Evolutionary conservation across 2,888 invertebrate species (phyloP).

Genomic region (Homarus gammarus): DNA sequence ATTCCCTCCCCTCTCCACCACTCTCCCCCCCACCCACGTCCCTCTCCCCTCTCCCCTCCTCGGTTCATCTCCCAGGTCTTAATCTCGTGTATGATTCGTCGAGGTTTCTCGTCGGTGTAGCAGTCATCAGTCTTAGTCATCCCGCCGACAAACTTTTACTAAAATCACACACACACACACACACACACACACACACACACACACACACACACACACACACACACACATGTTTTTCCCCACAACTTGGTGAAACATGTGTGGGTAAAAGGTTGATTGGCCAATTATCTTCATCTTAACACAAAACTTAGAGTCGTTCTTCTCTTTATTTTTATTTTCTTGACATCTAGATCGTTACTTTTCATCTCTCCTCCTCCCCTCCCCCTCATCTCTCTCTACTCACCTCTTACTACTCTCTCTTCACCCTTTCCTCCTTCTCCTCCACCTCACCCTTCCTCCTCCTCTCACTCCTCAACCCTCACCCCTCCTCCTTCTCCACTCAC

Average conservation of each 20-base stretch:
- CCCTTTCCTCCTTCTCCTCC: not conserved
- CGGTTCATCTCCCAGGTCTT: too few species aligned
- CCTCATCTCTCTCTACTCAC: not conserved
- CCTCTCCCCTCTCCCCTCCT: too few species aligned
- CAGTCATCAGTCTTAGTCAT: too few species aligned
- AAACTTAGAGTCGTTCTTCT: slow-evolving; percentile 42
- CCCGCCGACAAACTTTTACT: not conserved
- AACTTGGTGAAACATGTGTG: slow-evolving; percentile 22
- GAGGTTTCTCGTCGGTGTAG: too few species aligned
- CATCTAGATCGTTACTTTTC: not conserved
- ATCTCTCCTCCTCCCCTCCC: not conserved
- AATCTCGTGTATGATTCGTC: too few species aligned
- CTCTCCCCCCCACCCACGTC: too few species aligned
- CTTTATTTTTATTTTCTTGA: slow-evolving; percentile 27
- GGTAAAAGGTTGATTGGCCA: slow-evolving; percentile 51
- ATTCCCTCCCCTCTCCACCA: too few species aligned
- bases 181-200: not conserved
- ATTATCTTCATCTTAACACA: slow-evolving; percentile 41
- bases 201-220: not conserved
- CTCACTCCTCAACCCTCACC: not conserved
- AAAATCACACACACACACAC: not conserved
- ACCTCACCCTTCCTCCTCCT: not conserved
- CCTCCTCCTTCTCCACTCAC: not conserved
- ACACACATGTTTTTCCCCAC: slow-evolving; percentile 33
- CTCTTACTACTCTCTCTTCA: not conserved